These are phyloP conservation scores for Callimorpha dominula DNA, from an alignment of 2,888 invertebrate genomes.

Conservation along the genomic window DNA sequence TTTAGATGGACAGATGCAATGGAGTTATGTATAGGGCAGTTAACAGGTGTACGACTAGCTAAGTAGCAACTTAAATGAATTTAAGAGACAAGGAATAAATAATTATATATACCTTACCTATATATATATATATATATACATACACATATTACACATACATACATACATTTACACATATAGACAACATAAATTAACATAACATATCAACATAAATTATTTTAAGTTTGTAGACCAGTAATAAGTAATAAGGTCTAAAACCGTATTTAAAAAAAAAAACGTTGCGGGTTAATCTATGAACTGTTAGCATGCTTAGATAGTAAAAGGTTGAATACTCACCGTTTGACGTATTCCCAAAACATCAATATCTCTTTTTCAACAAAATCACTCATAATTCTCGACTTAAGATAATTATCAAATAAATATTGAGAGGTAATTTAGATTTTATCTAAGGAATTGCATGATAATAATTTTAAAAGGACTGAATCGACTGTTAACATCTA, in stretches of 20 bases:
- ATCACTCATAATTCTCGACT: slow-evolving; percentile 62
- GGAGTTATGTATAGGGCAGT: no score
- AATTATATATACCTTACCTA: no score
- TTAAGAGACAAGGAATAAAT: no score
- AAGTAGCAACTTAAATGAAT: no score
- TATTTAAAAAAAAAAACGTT: not conserved
- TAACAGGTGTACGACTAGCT: no score
- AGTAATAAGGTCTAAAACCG: slow-evolving; percentile 1
- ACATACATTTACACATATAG: no score
- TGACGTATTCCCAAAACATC: slow-evolving; percentile 82
- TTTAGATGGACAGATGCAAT: no score
- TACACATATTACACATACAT: no score
- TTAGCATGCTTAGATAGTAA: slow-evolving; percentile 3
- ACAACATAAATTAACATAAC: no score
- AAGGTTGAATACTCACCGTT: slow-evolving; percentile 68
- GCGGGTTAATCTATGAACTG: slow-evolving; percentile 8
- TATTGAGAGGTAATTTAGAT: slow-evolving; percentile 43
- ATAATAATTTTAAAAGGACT: slow-evolving; percentile 21
- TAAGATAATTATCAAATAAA: slow-evolving; percentile 37
- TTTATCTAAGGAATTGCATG: slow-evolving; percentile 25
- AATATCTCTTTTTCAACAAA: slow-evolving; percentile 75
- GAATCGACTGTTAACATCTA: not conserved
- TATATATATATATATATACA: no score
- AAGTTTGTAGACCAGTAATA: not conserved
- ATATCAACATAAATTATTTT: not conserved